phyloP scores from a whole-genome alignment of 2,888 invertebrate genomes.

The Cephonodes hylas region DNA sequence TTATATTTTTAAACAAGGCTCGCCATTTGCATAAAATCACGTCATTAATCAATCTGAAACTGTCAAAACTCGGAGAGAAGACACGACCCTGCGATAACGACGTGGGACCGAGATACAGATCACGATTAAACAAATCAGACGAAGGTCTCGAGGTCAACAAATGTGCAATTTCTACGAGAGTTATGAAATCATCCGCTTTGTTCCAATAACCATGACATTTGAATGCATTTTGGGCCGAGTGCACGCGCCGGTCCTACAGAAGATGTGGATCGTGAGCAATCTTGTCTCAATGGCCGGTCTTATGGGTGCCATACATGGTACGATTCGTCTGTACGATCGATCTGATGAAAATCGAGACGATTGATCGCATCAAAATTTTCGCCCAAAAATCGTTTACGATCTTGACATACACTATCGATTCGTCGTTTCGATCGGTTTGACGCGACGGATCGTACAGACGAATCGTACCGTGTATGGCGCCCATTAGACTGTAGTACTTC shows the following conservation, averaged over 20 bases:
- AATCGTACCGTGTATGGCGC: too few relatives aligned
- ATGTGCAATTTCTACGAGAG: neutral
- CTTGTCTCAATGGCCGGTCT: neutral
- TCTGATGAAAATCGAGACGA: too few relatives aligned
- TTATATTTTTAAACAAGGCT: neutral
- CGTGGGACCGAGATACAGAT: neutral
- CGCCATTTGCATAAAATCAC: neutral
- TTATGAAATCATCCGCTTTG: neutral
- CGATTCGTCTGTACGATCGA: too few relatives aligned
- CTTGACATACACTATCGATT: too few relatives aligned
- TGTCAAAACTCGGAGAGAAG: neutral
- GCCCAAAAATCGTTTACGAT: too few relatives aligned
- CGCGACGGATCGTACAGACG: too few relatives aligned
- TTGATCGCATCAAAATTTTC: too few relatives aligned
- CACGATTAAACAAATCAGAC: neutral
- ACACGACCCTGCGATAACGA: neutral
- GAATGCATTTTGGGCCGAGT: neutral
- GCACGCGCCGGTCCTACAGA: neutral
- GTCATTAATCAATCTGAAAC: neutral
- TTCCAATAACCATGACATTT: constrained; percentile 9
- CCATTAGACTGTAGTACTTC: too few relatives aligned
- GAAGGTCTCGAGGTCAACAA: constrained; percentile 1
- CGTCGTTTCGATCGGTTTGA: too few relatives aligned
- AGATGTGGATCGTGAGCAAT: neutral
- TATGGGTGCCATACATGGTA: too few relatives aligned